phyloP scores from a whole-genome alignment of 2,113 vertebrate species.

The Lepisosteus oculatus region DNA sequence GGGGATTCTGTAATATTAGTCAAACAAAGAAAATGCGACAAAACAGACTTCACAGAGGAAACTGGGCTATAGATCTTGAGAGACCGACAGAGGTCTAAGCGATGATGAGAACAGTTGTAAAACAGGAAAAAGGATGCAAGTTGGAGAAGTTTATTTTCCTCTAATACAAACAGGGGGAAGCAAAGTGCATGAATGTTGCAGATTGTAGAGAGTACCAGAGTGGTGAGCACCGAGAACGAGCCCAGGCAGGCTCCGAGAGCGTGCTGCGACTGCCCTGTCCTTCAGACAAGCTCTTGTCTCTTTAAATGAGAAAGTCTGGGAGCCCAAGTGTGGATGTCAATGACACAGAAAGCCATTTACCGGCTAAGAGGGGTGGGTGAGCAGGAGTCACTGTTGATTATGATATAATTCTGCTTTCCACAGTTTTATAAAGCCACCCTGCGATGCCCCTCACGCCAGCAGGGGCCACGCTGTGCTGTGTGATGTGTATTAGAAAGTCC shows the following conservation, averaged over 20 bases:
- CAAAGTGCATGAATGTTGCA: too few relatives aligned
- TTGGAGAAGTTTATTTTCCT: too few relatives aligned
- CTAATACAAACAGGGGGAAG: too few relatives aligned
- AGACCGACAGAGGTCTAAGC: too few relatives aligned
- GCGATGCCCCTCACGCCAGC: constrained; percentile 50
- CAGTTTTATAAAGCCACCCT: constrained; percentile 63
- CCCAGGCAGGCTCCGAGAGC: not conserved
- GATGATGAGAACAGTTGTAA: too few relatives aligned
- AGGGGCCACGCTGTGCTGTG: constrained; percentile 58
- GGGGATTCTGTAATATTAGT: constrained; percentile 44
- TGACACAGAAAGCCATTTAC: constrained; percentile 38
- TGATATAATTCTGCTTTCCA: constrained; percentile 52
- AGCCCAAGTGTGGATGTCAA: constrained; percentile 30
- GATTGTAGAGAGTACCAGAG: too few relatives aligned
- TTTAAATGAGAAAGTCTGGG: constrained; percentile 22
- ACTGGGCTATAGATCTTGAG: too few relatives aligned
- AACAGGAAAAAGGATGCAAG: too few relatives aligned
- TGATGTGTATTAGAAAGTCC: constrained; percentile 85
- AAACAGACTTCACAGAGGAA: too few relatives aligned
- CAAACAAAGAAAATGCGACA: constrained; percentile 54
- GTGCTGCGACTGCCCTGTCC: not conserved
- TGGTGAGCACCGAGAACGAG: not conserved
- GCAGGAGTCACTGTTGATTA: constrained; percentile 48
- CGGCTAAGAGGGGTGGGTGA: constrained; percentile 23
- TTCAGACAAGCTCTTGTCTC: constrained; percentile 6